These are phyloP conservation scores for Schlechtendalia chinensis DNA, from an alignment of 1,140 invertebrate species.

Conservation along the genomic window DNA sequence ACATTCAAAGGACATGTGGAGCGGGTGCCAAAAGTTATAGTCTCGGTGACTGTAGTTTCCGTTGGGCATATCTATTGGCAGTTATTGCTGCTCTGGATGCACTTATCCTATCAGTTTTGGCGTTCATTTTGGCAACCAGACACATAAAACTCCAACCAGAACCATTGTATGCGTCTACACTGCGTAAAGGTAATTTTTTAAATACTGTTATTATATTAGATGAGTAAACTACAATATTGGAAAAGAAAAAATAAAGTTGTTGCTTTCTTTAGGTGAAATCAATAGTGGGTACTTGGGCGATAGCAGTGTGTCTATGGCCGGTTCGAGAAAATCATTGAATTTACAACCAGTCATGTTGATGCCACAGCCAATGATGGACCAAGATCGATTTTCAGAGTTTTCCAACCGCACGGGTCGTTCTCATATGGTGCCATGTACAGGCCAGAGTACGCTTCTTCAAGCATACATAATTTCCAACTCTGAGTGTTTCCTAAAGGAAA, in stretches of 20 bases:
- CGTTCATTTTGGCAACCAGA: constrained; percentile 88
- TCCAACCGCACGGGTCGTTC: constrained; percentile 65
- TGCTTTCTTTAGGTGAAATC: constrained; percentile 69
- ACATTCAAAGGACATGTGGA: constrained; percentile 84
- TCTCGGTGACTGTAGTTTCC: constrained; percentile 78
- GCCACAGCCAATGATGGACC: constrained; percentile 66
- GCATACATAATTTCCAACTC: constrained; percentile 66
- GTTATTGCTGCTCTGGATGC: constrained; percentile 90
- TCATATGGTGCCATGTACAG: constrained; percentile 57
- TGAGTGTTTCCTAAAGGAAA: constrained; percentile 53
- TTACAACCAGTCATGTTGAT: constrained; percentile 81
- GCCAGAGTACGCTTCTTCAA: constrained; percentile 60
- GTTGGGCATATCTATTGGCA: constrained; percentile 93
- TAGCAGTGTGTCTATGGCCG: constrained; percentile 70
- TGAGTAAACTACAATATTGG: background rate
- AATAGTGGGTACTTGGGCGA: constrained; percentile 81
- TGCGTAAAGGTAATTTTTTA: constrained; percentile 49
- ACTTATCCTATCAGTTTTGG: constrained; percentile 81
- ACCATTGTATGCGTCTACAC: constrained; percentile 64
- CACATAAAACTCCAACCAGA: constrained; percentile 82
- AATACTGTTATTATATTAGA: background rate
- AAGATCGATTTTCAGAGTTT: constrained; percentile 70
- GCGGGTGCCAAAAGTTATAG: constrained; percentile 72
- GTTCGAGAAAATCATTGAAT: constrained; percentile 79
- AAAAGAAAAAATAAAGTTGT: too few species aligned